phyloP scores from a whole-genome alignment of 2,888 invertebrate species.

The Escarpia spicata region DNA sequence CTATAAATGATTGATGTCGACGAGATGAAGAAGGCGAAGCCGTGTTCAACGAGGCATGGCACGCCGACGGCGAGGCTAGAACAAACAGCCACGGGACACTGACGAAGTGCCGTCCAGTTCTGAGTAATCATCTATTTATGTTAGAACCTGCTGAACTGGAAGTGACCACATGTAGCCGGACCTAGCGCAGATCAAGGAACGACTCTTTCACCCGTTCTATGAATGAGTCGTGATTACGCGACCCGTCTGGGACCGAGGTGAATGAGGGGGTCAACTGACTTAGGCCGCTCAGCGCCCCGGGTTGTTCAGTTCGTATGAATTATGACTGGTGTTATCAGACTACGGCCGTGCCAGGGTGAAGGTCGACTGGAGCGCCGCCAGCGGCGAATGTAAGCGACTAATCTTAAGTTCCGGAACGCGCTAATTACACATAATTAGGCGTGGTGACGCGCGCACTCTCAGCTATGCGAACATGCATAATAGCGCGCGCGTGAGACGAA shows the following conservation, averaged over 20 bases:
- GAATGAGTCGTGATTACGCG: slow-evolving; percentile 1
- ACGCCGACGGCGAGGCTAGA: background rate
- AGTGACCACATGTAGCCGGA: background rate
- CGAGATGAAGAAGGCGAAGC: background rate
- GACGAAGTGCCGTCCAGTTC: background rate
- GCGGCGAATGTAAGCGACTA: background rate
- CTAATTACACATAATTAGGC: slow-evolving; percentile 4
- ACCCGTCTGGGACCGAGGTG: background rate
- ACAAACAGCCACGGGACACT: background rate
- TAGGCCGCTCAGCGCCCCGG: background rate
- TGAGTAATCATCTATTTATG: background rate
- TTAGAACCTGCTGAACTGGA: background rate
- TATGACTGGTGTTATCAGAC: background rate
- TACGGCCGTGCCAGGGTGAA: background rate
- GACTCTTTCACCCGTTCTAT: background rate
- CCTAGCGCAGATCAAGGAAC: background rate
- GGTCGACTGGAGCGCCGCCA: background rate
- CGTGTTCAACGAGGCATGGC: background rate
- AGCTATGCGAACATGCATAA: background rate
- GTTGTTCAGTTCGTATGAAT: slow-evolving; percentile 3
- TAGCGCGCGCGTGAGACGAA: background rate
- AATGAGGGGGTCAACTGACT: background rate
- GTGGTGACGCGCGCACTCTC: slow-evolving; percentile 7
- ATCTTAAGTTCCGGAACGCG: background rate
- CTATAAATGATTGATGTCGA: background rate